phyloP scores from a whole-genome alignment of 2,113 vertebrate genomes.

The Hucho hucho region DNA sequence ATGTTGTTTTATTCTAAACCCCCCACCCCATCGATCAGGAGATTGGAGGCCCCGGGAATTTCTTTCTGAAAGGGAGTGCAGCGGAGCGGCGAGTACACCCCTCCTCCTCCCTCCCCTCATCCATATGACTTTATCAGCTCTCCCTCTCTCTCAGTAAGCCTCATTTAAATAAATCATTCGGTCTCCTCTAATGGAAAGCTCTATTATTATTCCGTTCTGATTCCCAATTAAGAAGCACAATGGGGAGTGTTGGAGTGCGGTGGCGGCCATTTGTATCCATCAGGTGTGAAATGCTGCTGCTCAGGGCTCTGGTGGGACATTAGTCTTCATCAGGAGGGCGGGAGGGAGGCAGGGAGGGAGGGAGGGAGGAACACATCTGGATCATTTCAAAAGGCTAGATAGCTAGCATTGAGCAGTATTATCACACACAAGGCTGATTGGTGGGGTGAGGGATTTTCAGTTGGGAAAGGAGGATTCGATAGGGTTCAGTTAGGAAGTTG shows the following conservation, averaged over 20 bases:
- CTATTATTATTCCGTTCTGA: constrained; percentile 27
- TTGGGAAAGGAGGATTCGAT: too few species aligned
- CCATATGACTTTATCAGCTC: constrained; percentile 36
- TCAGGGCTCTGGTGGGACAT: neutral
- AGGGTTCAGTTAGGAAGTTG: too few species aligned
- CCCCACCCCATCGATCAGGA: neutral
- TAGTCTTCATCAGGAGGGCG: too few species aligned
- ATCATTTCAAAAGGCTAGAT: too few species aligned
- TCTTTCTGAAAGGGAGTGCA: constrained; percentile 2
- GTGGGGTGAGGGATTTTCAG: too few species aligned
- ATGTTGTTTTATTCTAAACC: neutral
- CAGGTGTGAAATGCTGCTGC: constrained; percentile 34
- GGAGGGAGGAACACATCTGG: neutral
- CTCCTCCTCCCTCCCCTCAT: neutral
- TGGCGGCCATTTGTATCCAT: constrained; percentile 17
- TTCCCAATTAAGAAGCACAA: constrained; percentile 47
- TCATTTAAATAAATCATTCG: constrained; percentile 50
- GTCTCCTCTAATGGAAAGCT: constrained; percentile 27
- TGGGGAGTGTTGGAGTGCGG: constrained; percentile 12
- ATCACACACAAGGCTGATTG: too few species aligned
- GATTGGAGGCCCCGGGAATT: neutral
- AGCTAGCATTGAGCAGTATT: too few species aligned
- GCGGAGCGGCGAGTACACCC: neutral
- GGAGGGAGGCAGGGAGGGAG: neutral
- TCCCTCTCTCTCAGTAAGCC: constrained; percentile 21